Percentiles rank a stretch among this genome's conserved stretches.
phyloP scores from a whole-genome alignment of 2,797 vertebrate genomes.

The Eulemur rubriventer region DNA sequence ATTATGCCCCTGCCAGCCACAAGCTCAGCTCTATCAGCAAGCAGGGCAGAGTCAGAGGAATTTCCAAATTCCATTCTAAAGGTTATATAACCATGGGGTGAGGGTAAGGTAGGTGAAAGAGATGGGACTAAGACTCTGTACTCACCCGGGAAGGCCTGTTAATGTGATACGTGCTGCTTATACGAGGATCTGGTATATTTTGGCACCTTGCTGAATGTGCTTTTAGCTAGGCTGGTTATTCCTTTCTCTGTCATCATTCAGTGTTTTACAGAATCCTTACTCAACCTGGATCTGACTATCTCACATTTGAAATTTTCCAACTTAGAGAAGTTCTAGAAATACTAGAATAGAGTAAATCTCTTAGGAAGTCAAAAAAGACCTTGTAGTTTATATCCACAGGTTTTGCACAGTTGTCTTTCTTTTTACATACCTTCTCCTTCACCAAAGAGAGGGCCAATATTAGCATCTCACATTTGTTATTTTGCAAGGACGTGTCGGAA shows the following conservation, averaged over 20 bases:
- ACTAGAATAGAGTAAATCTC: background rate
- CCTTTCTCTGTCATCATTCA: background rate
- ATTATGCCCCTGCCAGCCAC: constrained; percentile 78
- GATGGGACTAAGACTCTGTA: background rate
- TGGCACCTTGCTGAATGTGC: background rate
- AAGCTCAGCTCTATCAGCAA: constrained; percentile 65
- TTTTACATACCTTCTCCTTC: constrained; percentile 28
- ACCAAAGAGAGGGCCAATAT: background rate
- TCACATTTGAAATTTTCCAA: constrained; percentile 31
- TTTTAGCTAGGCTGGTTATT: background rate
- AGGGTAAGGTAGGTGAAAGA: background rate
- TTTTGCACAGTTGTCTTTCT: background rate
- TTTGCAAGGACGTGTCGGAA: background rate
- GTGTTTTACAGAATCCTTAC: background rate
- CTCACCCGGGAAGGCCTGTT: constrained; percentile 26
- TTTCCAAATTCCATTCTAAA: constrained; percentile 62
- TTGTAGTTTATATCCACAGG: background rate
- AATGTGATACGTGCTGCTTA: constrained; percentile 23
- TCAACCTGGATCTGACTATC: background rate
- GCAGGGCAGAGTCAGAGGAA: constrained; percentile 35
- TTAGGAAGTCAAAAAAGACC: background rate
- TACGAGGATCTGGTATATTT: background rate
- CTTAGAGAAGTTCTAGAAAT: constrained; percentile 52
- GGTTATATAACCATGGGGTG: constrained; percentile 65
- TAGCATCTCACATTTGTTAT: background rate